Conservation (phyloP, 2,797 vertebrate genomes). For the Sciaenops ocellatus region DNA sequence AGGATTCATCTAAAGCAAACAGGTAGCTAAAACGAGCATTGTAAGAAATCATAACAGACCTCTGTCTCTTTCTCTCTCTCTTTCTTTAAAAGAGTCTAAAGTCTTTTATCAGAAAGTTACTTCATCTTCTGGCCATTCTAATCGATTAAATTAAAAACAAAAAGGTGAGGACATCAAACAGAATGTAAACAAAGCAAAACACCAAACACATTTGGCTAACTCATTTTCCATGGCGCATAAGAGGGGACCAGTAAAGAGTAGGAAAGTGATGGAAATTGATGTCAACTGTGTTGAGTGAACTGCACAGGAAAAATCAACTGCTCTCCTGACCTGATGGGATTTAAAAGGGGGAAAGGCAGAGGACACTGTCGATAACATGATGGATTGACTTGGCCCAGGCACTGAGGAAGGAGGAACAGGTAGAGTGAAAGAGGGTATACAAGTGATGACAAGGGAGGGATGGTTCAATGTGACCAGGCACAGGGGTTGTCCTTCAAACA, state of each 20-base stretch:
- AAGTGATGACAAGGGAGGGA: neutral
- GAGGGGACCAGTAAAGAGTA: neutral
- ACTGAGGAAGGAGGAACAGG: slow-evolving; percentile 58
- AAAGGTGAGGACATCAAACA: slow-evolving; percentile 20
- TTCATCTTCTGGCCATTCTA: slow-evolving; percentile 7
- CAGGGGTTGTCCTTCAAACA: slow-evolving; percentile 50
- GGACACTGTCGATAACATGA: slow-evolving; percentile 40
- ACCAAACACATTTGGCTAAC: slow-evolving; percentile 37
- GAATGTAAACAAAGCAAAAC: slow-evolving; percentile 56
- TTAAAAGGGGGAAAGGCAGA: slow-evolving; percentile 37
- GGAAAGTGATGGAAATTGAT: slow-evolving; percentile 8
- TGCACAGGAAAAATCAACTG: slow-evolving; percentile 24
- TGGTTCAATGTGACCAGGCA: slow-evolving; percentile 60
- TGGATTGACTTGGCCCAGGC: slow-evolving; percentile 55
- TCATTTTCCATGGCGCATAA: slow-evolving; percentile 24
- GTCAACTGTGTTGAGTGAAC: neutral
- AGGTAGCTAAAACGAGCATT: neutral
- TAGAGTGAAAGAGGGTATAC: neutral
- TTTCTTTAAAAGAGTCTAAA: neutral
- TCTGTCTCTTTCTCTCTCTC: neutral
- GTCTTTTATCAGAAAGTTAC: slow-evolving; percentile 5
- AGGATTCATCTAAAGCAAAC: slow-evolving; percentile 38
- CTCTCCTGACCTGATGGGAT: slow-evolving; percentile 30
- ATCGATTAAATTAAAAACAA: slow-evolving; percentile 16
- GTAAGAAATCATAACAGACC: neutral